Evolutionary conservation across 2,113 vertebrate genomes (phyloP).

Genomic region (Lagopus leucura): DNA sequence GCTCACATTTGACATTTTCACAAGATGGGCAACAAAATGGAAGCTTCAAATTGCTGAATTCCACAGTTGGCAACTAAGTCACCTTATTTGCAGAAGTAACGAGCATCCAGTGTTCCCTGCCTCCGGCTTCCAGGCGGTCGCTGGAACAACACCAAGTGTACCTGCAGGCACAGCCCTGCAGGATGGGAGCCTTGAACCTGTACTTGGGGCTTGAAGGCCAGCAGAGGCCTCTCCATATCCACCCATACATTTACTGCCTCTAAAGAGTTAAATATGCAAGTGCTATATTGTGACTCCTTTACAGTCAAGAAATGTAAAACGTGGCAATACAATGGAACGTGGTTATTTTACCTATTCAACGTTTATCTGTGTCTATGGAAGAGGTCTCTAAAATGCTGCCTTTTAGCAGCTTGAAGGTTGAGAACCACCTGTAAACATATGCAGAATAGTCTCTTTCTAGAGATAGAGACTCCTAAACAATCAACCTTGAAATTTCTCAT

Average conservation of each 20-base stretch:
- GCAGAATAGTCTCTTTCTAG: not conserved
- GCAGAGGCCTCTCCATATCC: not conserved
- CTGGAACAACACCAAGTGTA: not conserved
- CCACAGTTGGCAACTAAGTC: not conserved
- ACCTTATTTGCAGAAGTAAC: not conserved
- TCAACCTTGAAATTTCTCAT: conserved; percentile 42
- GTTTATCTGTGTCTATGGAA: conserved; percentile 56
- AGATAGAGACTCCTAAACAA: conserved; percentile 53
- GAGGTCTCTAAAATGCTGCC: conserved; percentile 58
- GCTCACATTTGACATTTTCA: conserved; percentile 42
- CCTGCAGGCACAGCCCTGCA: not conserved
- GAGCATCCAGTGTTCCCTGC: not conserved
- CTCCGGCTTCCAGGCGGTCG: not conserved
- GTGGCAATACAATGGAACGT: conserved; percentile 29
- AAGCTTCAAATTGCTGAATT: not conserved
- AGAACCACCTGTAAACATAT: conserved; percentile 71
- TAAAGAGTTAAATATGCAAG: not conserved
- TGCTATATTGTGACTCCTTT: not conserved
- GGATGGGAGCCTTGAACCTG: not conserved
- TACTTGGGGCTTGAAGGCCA: not conserved
- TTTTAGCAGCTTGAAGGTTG: conserved; percentile 39
- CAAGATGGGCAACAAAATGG: not conserved
- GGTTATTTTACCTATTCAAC: conserved; percentile 37
- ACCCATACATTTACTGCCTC: not conserved
- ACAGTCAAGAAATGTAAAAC: conserved; percentile 29